These are phyloP conservation scores for Spondyliosoma cantharus DNA, from an alignment of 2,797 vertebrate genomes.

Conservation along the genomic window DNA sequence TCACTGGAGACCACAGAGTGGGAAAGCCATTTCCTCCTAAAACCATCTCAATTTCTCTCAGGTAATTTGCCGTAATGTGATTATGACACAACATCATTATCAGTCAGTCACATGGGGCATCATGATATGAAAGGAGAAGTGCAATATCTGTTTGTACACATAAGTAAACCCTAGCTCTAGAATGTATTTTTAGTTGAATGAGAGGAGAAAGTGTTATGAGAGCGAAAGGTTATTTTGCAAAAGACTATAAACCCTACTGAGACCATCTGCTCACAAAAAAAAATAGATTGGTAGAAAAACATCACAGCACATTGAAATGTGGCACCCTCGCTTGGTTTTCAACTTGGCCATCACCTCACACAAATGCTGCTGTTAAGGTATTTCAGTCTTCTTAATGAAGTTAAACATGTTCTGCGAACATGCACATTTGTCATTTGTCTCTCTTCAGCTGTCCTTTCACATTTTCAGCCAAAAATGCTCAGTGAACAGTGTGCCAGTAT, in stretches of 20 bases:
- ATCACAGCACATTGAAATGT: conserved; percentile 6
- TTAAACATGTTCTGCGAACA: conserved; percentile 4
- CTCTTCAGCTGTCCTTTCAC: conserved; percentile 25
- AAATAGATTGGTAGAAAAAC: conserved; percentile 12
- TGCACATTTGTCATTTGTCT: conserved; percentile 28
- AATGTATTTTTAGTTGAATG: not conserved
- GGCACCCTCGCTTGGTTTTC: conserved; percentile 6
- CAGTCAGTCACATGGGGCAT: not conserved
- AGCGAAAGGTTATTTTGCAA: conserved; percentile 24
- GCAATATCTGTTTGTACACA: not conserved
- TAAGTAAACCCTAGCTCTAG: not conserved
- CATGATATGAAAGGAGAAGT: conserved; percentile 2
- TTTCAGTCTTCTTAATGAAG: not conserved
- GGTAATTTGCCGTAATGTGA: conserved; percentile 31
- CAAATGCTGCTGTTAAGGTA: not conserved
- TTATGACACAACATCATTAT: conserved; percentile 1
- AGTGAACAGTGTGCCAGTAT: conserved; percentile 19
- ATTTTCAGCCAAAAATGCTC: conserved; percentile 42
- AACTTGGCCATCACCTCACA: not conserved
- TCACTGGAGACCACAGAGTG: not conserved
- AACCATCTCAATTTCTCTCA: conserved; percentile 1
- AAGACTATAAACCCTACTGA: conserved; percentile 37
- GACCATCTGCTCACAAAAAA: conserved; percentile 51
- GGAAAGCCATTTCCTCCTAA: conserved; percentile 11
- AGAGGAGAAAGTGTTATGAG: conserved; percentile 15